Evolutionary conservation across 2,113 vertebrate genomes (phyloP).

Genomic region (Bucco capensis): DNA sequence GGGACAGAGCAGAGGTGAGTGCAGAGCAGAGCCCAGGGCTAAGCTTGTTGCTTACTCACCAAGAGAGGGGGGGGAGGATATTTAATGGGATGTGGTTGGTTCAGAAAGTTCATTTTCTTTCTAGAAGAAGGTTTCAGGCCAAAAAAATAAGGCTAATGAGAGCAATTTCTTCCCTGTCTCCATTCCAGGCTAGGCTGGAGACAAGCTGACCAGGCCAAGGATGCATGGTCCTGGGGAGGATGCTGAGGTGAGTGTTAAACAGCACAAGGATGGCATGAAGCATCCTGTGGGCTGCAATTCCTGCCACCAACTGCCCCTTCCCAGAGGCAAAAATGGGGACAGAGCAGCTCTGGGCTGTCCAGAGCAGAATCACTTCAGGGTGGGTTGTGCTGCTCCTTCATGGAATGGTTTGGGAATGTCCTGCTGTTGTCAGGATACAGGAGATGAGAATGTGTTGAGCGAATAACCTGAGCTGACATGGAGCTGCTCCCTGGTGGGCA

Average conservation of each 20-base stretch:
- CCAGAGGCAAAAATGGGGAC: background rate
- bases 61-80: background rate
- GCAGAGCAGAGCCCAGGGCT: constrained; percentile 47
- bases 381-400: too few species aligned
- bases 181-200: too few species aligned
- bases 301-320: background rate
- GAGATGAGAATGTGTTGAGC: too few species aligned
- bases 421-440: background rate
- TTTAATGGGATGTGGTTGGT: constrained; percentile 5
- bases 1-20: constrained; percentile 53
- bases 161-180: background rate
- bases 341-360: background rate
- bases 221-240: background rate
- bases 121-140: constrained; percentile 16
- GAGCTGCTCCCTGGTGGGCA: too few species aligned
- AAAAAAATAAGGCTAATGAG: constrained; percentile 48
- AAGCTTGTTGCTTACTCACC: background rate
- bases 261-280: background rate
- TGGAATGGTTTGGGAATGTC: background rate
- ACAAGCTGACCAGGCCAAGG: background rate
- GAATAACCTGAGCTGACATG: too few species aligned
- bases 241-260: background rate
- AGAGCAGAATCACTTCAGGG: background rate
- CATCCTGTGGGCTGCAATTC: background rate
- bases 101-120: constrained; percentile 26